phyloP scores from a whole-genome alignment of 2,797 vertebrate genomes.

The Myiotriccus ornatus region DNA sequence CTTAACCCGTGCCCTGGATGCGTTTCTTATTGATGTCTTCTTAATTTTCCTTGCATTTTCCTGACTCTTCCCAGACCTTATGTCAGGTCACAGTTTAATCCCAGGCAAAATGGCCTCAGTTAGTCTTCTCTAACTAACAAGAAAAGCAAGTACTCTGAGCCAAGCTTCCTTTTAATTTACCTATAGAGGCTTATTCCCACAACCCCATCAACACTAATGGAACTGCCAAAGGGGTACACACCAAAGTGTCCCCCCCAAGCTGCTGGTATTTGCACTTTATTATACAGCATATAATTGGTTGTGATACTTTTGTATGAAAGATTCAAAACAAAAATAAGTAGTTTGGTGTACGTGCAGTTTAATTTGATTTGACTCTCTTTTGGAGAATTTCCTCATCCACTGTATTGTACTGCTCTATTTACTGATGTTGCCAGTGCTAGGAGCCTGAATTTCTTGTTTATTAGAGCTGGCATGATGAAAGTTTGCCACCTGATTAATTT shows the following conservation, averaged over 20 bases:
- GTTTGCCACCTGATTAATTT: constrained; percentile 79
- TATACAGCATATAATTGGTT: not conserved
- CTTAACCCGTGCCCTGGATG: not conserved
- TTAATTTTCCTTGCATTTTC: not conserved
- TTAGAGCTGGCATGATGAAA: constrained; percentile 69
- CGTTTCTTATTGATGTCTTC: not conserved
- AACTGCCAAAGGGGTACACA: not conserved
- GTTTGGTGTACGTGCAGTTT: not conserved
- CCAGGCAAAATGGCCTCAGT: not conserved
- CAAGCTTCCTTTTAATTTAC: not conserved
- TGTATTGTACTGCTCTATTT: constrained; percentile 58
- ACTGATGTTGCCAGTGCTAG: constrained; percentile 41
- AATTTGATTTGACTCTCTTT: constrained; percentile 48
- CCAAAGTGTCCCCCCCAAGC: not conserved
- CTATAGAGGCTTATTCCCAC: not conserved
- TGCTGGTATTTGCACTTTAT: not conserved
- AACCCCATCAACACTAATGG: not conserved
- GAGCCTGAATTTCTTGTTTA: constrained; percentile 69
- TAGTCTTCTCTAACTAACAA: not conserved
- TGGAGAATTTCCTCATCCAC: constrained; percentile 23
- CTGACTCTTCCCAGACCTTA: not conserved
- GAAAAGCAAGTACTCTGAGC: not conserved
- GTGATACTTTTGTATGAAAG: not conserved
- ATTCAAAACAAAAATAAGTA: constrained; percentile 28
- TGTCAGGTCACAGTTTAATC: not conserved